phyloP scores from a whole-genome alignment of 2,113 vertebrate species.

The Pogona vitticeps region DNA sequence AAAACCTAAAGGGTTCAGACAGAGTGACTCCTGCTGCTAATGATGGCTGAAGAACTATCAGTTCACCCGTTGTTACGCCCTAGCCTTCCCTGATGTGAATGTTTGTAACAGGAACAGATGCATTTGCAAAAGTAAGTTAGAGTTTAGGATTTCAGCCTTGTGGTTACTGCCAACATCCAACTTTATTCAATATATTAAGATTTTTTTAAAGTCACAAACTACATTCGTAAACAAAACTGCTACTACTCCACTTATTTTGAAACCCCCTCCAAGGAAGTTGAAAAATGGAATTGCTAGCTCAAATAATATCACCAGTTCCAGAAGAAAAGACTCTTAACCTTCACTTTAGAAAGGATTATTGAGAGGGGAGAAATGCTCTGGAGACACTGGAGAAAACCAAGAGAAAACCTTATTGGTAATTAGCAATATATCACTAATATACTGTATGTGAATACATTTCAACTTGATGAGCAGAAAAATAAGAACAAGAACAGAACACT shows the following conservation, averaged over 20 bases:
- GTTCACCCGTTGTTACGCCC: conserved; percentile 69
- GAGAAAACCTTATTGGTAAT: not conserved
- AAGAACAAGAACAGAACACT: conserved; percentile 43
- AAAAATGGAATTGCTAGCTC: not conserved
- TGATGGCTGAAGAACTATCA: conserved; percentile 78
- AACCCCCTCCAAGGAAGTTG: not conserved
- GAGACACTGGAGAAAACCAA: conserved; percentile 44
- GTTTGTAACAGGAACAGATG: conserved; percentile 64
- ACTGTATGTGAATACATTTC: conserved; percentile 54
- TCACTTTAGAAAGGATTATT: conserved; percentile 29
- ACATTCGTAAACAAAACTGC: not conserved
- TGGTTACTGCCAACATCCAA: conserved; percentile 41
- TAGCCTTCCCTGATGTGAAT: conserved; percentile 57
- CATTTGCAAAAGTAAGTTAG: conserved; percentile 58
- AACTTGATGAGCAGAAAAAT: conserved; percentile 47
- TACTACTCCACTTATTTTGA: not conserved
- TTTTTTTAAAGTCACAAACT: conserved; percentile 32
- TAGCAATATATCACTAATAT: not conserved
- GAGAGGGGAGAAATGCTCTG: conserved; percentile 50
- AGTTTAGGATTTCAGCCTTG: conserved; percentile 61
- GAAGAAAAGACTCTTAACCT: not conserved
- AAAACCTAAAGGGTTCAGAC: conserved; percentile 82
- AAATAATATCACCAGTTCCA: not conserved
- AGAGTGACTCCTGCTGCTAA: conserved; percentile 81
- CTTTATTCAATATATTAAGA: conserved; percentile 23